Evolutionary conservation across 2,797 vertebrate species (phyloP), one percentile per base, ranked within the genome.

Genomic region (Sciurus vulgaris): DNA sequence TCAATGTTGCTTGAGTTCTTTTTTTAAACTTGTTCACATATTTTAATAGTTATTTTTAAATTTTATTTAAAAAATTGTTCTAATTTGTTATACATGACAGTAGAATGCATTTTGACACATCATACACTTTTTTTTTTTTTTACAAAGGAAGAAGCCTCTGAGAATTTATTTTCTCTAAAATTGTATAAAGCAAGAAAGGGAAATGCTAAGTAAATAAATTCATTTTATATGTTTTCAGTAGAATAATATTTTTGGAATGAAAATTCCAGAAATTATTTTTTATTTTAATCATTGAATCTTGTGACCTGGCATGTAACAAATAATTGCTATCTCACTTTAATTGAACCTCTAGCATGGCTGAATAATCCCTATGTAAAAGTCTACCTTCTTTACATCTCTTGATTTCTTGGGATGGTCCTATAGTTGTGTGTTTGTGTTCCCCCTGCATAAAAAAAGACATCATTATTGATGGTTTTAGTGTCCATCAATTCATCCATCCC

Each of bases 231-330:
- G 7, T 92, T 94, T 73, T 87, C 28, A 56, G 22, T 70, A 86
- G 28, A 35, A 44, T 7, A 30, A 41, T 89, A 76, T 49, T 90
- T 86, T 91, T 85, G 15, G 76, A 76, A 51, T 72, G 28, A 78
- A 81, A 86, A 78, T 79, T 94, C 24, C 70, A 83, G 41, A 93
- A 81, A 22, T 73, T 67, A 91, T 24, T 56, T 67, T 61, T 76
- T 78, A 22, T 69, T 93, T 74, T 63, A n/a, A 92, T 56, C 17
- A 41, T 69, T 67, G 9, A 72, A 14, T 77, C 56, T 56, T 86
- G 63, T 74, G 35, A 73, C 7, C 20, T 38, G 5, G 54, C 44
- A 5, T 47, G 49, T 81, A 72, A 54, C 44, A 78, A 49, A 51
- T 67, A 72, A 86, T 54, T 65, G 9, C 41, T 7, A 35, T 77